Conservation (phyloP, 2,797 vertebrate species). For the Eulemur mongoz region DNA sequence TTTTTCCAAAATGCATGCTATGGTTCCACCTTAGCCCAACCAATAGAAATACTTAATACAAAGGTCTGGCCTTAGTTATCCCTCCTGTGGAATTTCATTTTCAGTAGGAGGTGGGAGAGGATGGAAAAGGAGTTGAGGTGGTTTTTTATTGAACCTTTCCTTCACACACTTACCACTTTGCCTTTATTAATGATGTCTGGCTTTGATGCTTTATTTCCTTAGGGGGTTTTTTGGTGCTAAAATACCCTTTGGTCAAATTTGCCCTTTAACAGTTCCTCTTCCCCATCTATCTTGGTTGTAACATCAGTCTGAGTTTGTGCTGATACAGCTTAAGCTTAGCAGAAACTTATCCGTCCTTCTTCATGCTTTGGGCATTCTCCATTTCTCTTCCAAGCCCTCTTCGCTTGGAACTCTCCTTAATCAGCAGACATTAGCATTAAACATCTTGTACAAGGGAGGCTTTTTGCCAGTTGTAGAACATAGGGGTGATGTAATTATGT, state of each 20-base stretch:
- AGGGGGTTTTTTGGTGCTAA: background rate
- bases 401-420: background rate
- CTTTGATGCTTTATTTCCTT: background rate
- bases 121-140: background rate
- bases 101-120: background rate
- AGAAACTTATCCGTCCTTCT: slow-evolving; percentile 1
- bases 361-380: background rate
- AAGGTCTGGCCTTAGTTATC: background rate
- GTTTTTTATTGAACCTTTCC: slow-evolving; percentile 18
- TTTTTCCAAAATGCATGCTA: background rate
- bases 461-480: background rate
- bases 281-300: background rate
- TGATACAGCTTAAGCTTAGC: background rate
- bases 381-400: background rate
- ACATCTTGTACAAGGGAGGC: background rate
- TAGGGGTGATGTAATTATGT: slow-evolving; percentile 26
- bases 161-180: background rate
- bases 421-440: background rate
- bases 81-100: background rate
- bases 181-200: background rate
- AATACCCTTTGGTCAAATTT: background rate
- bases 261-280: background rate
- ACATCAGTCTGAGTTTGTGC: background rate
- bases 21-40: background rate
- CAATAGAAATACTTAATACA: background rate